A percentile compares a stretch with the other conserved stretches of the same genome.
Evolutionary conservation across 2,113 vertebrate species (phyloP).

Genomic region (Capreolus pygargus): DNA sequence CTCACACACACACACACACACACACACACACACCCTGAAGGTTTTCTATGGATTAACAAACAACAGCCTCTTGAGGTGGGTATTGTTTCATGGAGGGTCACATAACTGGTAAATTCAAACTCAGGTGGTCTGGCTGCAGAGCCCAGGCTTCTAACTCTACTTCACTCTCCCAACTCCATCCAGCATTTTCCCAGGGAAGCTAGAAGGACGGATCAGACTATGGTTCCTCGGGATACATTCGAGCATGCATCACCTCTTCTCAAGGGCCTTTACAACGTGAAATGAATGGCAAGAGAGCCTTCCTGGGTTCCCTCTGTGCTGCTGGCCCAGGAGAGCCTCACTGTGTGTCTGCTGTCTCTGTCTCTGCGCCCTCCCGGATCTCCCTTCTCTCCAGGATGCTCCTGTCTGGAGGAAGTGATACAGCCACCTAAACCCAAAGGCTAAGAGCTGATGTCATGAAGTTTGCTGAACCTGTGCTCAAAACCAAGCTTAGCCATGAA

Average conservation of each 20-base stretch:
- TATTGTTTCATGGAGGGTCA: background rate
- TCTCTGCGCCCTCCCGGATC: background rate
- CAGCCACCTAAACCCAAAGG: background rate
- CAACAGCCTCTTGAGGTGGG: background rate
- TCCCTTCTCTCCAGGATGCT: background rate
- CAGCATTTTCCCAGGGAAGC: background rate
- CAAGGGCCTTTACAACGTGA: background rate
- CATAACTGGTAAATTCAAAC: background rate
- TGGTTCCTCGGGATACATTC: background rate
- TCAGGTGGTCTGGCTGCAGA: background rate
- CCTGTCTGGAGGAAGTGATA: background rate
- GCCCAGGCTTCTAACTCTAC: background rate
- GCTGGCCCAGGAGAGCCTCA: background rate
- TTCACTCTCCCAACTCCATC: background rate
- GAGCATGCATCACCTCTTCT: background rate
- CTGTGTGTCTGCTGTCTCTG: background rate
- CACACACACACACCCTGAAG: background rate
- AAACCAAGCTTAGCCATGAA: background rate
- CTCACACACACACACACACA: background rate
- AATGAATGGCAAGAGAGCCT: background rate
- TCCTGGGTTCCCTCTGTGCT: rapidly evolving
- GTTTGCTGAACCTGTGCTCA: background rate
- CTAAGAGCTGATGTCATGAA: background rate
- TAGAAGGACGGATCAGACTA: background rate
- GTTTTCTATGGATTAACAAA: background rate